A percentile compares a stretch with the other conserved stretches of the same genome.
Evolutionary conservation across 92 coral and sea anemone genomes (phyloP).

Genomic region (Virgularia gustaviana): DNA sequence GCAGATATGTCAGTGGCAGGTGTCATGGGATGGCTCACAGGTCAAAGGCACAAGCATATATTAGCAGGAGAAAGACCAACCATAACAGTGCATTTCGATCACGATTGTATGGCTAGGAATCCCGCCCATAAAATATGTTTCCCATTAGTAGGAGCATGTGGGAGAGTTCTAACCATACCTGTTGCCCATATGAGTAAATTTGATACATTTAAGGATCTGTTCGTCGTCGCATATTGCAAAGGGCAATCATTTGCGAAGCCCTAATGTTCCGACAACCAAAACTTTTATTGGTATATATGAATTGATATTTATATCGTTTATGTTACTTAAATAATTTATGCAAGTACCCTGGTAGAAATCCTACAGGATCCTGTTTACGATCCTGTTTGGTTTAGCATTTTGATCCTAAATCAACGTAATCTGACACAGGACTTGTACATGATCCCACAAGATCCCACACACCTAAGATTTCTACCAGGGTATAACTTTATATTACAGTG

Average conservation of each 20-base stretch:
- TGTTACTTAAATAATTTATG: too few relatives aligned
- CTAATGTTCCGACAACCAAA: too few relatives aligned
- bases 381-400: too few relatives aligned
- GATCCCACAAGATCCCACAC: too few relatives aligned
- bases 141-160: constrained; percentile 42
- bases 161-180: constrained; percentile 40
- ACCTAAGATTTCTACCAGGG: too few relatives aligned
- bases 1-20: constrained; percentile 42
- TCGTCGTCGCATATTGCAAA: constrained; percentile 37
- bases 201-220: constrained; percentile 21
- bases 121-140: constrained; percentile 39
- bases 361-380: too few relatives aligned
- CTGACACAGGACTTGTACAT: too few relatives aligned
- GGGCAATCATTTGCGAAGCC: constrained; percentile 47
- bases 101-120: constrained; percentile 20
- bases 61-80: constrained; percentile 16
- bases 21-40: constrained; percentile 45
- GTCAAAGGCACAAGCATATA: constrained; percentile 35
- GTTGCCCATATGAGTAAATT: constrained; percentile 38
- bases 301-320: too few relatives aligned
- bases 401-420: too few relatives aligned
- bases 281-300: too few relatives aligned
- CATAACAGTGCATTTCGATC: constrained; percentile 33
- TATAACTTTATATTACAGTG: too few relatives aligned
- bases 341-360: too few relatives aligned